Evolutionary conservation across 1,140 invertebrate genomes (phyloP).

Genomic region (Bombus picipes): DNA sequence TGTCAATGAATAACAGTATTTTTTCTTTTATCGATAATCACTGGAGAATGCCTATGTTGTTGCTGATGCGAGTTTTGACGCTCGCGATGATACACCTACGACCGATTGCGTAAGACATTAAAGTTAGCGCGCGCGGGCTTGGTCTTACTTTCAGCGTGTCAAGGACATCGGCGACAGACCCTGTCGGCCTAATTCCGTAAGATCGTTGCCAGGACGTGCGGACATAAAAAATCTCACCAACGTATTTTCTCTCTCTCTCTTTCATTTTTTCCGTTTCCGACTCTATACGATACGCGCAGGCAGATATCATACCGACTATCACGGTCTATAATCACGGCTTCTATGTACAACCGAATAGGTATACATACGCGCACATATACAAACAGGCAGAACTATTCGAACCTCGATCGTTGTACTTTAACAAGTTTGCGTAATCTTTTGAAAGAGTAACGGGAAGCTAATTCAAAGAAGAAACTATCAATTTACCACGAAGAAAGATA

Average conservation of each 20-base stretch:
- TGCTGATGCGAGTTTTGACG: constrained; percentile 32
- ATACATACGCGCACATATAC: too few species aligned
- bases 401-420: neutral
- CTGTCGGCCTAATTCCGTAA: constrained; percentile 73
- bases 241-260: constrained; percentile 6
- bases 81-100: constrained; percentile 61
- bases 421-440: neutral
- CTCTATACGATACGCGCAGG: neutral
- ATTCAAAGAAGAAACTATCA: neutral
- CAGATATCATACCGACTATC: neutral
- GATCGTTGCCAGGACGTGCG: constrained; percentile 49
- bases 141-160: constrained; percentile 77
- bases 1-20: neutral
- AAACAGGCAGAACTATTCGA: neutral
- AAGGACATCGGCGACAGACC: constrained; percentile 75
- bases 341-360: neutral
- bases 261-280: neutral
- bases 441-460: neutral
- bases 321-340: neutral
- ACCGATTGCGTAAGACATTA: constrained; percentile 64
- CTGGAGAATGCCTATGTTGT: neutral
- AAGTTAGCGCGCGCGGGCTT: constrained; percentile 65
- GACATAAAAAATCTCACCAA: constrained; percentile 36
- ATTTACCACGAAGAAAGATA: neutral
- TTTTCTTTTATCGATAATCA: too few species aligned